phyloP scores from a whole-genome alignment of 2,797 vertebrate genomes.

The Acridotheres tristis region DNA sequence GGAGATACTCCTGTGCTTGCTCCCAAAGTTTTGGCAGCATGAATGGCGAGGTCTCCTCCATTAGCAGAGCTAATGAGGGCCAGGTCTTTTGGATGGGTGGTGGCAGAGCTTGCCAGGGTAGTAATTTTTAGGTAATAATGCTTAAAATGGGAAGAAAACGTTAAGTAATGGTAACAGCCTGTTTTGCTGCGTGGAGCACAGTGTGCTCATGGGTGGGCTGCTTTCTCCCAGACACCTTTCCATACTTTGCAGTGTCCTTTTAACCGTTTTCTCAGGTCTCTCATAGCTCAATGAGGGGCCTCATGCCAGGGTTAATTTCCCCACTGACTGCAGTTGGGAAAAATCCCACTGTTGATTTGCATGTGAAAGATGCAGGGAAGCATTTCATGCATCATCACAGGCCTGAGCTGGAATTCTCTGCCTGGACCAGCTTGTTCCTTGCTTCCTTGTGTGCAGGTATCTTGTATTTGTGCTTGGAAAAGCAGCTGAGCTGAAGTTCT shows the following conservation, averaged over 20 bases:
- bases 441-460: neutral
- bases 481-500: neutral
- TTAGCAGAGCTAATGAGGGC: neutral
- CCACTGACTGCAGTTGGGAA: neutral
- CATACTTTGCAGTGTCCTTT: neutral
- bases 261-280: neutral
- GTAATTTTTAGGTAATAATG: neutral
- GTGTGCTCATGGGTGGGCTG: neutral
- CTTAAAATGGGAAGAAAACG: neutral
- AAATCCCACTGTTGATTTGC: neutral
- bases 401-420: neutral
- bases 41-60: neutral
- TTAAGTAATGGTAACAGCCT: neutral
- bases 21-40: neutral
- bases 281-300: rapidly evolving
- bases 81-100: neutral
- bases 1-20: neutral
- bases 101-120: neutral
- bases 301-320: neutral
- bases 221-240: neutral
- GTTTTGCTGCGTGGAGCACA: neutral
- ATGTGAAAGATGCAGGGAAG: neutral
- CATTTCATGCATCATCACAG: rapidly evolving
- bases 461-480: neutral
- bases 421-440: neutral